phyloP scores from a whole-genome alignment of 2,888 invertebrate species.

The Biston betularia region DNA sequence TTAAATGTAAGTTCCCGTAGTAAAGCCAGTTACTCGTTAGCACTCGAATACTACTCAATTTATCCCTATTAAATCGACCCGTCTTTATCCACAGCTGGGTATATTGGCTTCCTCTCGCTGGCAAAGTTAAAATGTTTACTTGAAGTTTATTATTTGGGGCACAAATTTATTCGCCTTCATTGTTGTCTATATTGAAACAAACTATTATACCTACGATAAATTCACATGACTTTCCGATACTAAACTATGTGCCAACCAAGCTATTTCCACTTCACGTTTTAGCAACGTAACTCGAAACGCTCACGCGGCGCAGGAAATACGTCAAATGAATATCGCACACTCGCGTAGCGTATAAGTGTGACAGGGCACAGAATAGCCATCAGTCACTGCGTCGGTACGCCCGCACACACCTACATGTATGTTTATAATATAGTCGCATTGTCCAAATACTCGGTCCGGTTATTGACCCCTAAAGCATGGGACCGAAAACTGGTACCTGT shows the following conservation, averaged over 20 bases:
- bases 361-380: neutral
- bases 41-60: no score
- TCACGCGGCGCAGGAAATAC: slow-evolving; percentile 53
- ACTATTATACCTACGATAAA: neutral
- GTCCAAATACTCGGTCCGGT: slow-evolving; percentile 77
- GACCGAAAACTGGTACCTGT: slow-evolving; percentile 64
- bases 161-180: no score
- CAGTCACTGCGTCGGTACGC: slow-evolving; percentile 22
- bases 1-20: no score
- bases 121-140: no score
- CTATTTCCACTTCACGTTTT: slow-evolving; percentile 31
- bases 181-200: no score
- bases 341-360: slow-evolving; percentile 44
- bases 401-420: slow-evolving; percentile 41
- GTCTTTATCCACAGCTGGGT: no score
- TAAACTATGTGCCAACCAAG: slow-evolving; percentile 27
- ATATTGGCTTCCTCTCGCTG: no score
- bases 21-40: no score
- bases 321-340: slow-evolving; percentile 55
- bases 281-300: slow-evolving; percentile 19
- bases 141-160: no score
- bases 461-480: slow-evolving; percentile 69
- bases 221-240: slow-evolving; percentile 4
- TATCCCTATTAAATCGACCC: no score
- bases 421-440: slow-evolving; percentile 54